Evolutionary conservation across 1,140 invertebrate species (phyloP), one percentile per base, ranked within the genome.

Genomic region (Aphelenchoides besseyi): DNA sequence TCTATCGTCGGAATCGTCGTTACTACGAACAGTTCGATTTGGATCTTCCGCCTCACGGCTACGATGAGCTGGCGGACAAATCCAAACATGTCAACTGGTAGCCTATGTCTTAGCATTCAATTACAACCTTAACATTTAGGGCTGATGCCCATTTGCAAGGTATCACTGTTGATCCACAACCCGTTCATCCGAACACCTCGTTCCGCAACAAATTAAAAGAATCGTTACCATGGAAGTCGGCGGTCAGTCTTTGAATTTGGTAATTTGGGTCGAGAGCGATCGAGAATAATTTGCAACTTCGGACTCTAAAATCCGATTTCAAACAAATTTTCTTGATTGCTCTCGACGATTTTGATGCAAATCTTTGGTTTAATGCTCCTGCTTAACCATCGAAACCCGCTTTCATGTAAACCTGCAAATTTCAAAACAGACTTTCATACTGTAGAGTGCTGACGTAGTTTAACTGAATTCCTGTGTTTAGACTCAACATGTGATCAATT

Each of bases 401-500:
- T n/a, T n/a, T n/a, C n/a, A n/a, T n/a, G n/a, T n/a, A n/a, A n/a
- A n/a, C n/a, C n/a, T n/a, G n/a, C n/a, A n/a, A n/a, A n/a, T n/a
- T n/a, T n/a, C n/a, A n/a, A n/a, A n/a, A n/a, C n/a, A n/a, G n/a
- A n/a, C n/a, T n/a, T n/a, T n/a, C n/a, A n/a, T n/a, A n/a, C n/a
- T n/a, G n/a, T n/a, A n/a, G n/a, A n/a, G n/a, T n/a, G n/a, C n/a
- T n/a, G n/a, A n/a, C n/a, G n/a, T n/a, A n/a, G n/a, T n/a, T n/a
- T n/a, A n/a, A n/a, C n/a, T n/a, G n/a, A n/a, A n/a, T n/a, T n/a
- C n/a, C n/a, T n/a, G n/a, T n/a, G n/a, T n/a, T n/a, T 23, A 79
- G 79, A 68, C 62, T 33, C 75, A 81, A 37, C 74, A 82, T 61
- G 68, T 79, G 3, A 82, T 80, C 59, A 76, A 80, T 68, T 73